Percentiles rank a stretch among this genome's conserved stretches.
Evolutionary conservation across 2,888 invertebrate species (phyloP).

Genomic region (Drymonia ruficornis): DNA sequence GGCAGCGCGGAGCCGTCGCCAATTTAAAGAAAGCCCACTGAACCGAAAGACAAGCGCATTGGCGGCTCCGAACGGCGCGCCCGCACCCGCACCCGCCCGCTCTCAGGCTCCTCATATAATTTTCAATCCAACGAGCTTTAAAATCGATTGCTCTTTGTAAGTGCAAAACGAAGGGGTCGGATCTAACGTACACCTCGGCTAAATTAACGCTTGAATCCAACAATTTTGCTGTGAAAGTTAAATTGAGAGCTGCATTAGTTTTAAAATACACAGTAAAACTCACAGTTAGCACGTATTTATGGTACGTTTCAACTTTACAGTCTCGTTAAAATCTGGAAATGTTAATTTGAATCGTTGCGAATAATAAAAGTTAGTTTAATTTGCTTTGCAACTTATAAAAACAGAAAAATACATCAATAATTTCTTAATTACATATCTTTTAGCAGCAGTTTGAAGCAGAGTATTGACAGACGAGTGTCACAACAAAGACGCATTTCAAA

Average conservation of each 20-base stretch:
- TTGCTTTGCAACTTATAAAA: neutral
- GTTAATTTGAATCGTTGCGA: constrained; percentile 19
- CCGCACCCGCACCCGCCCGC: constrained; percentile 66
- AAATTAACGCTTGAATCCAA: constrained; percentile 67
- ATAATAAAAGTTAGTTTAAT: neutral
- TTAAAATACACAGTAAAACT: constrained; percentile 40
- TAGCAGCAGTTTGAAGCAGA: too few relatives aligned
- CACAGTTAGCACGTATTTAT: constrained; percentile 28
- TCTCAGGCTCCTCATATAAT: constrained; percentile 82
- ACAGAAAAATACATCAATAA: too few relatives aligned
- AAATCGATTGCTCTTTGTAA: constrained; percentile 84
- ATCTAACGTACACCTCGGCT: constrained; percentile 55
- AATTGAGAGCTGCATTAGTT: constrained; percentile 43
- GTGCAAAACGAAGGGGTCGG: constrained; percentile 68
- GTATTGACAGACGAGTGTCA: too few relatives aligned
- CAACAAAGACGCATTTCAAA: neutral
- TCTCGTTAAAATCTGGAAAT: constrained; percentile 28
- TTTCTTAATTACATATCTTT: too few relatives aligned
- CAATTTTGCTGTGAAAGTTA: constrained; percentile 48
- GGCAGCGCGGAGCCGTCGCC: constrained; percentile 81
- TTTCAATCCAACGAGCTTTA: constrained; percentile 84
- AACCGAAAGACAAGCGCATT: constrained; percentile 86
- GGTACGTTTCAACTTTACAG: constrained; percentile 25
- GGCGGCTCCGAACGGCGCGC: constrained; percentile 75
- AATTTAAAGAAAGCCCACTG: constrained; percentile 86